Conservation (phyloP, 1,140 invertebrate genomes). For the Magallana ariakensis region DNA sequence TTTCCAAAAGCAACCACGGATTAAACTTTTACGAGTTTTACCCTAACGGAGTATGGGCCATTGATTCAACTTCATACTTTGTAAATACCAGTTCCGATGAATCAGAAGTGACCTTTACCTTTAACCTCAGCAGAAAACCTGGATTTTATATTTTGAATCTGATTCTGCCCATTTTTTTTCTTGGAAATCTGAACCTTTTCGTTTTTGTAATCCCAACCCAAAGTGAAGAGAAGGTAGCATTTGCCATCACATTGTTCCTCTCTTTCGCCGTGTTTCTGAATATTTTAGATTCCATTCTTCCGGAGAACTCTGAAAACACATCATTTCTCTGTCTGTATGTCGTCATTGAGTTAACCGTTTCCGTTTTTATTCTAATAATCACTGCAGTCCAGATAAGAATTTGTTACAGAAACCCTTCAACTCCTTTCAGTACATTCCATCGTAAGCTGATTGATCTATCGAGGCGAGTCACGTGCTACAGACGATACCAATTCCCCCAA, state of each 20-base stretch:
- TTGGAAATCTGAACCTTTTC: slow-evolving; percentile 57
- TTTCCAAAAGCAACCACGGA: not conserved
- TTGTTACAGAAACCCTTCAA: not conserved
- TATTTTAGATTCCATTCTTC: slow-evolving; percentile 56
- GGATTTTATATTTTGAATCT: slow-evolving; percentile 59
- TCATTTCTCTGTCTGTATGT: slow-evolving; percentile 3
- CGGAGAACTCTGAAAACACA: slow-evolving; percentile 34
- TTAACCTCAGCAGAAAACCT: slow-evolving; percentile 56
- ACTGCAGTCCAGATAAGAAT: not conserved
- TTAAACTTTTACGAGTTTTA: not conserved
- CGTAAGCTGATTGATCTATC: not conserved
- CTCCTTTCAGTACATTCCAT: slow-evolving; percentile 1
- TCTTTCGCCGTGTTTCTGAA: slow-evolving; percentile 64
- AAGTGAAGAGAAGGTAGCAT: slow-evolving; percentile 62
- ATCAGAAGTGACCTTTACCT: slow-evolving; percentile 57
- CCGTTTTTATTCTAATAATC: slow-evolving; percentile 28
- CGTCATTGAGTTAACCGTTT: not conserved
- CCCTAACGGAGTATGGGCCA: slow-evolving; percentile 37
- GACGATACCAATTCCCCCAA: not conserved
- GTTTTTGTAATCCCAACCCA: slow-evolving; percentile 60
- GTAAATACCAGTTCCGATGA: not conserved
- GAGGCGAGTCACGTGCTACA: not conserved
- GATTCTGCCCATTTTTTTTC: slow-evolving; percentile 59
- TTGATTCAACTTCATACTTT: not conserved
- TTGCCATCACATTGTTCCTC: slow-evolving; percentile 61